Evolutionary conservation across 2,888 invertebrate genomes (phyloP).

Genomic region (Scrobipalpa atriplicella): DNA sequence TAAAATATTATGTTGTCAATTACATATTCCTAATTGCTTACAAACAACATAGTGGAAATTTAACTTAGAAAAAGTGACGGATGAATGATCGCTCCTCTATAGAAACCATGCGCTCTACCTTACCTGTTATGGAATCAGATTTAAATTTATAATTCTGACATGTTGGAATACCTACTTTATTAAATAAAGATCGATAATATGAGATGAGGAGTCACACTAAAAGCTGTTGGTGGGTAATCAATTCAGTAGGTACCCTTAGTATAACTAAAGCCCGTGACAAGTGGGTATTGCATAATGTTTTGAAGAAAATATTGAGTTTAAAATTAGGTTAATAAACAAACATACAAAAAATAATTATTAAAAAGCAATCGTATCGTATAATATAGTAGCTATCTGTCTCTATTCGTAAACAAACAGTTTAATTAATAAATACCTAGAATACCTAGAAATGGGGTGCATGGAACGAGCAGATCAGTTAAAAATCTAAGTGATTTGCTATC

Average conservation of each 20-base stretch:
- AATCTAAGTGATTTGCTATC: too few species aligned
- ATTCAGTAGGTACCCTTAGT: background rate
- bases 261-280: conserved; percentile 5
- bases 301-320: background rate
- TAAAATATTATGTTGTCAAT: too few species aligned
- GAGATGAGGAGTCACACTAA: background rate
- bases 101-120: background rate
- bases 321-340: background rate
- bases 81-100: background rate
- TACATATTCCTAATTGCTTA: too few species aligned
- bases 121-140: conserved; percentile 7
- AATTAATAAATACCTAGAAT: too few species aligned
- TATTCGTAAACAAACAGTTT: too few species aligned
- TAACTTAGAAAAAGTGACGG: too few species aligned
- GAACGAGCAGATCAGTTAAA: too few species aligned
- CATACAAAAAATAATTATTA: too few species aligned
- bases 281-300: conserved; percentile 4
- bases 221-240: background rate
- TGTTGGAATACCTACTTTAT: background rate
- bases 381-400: too few species aligned
- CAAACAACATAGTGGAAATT: too few species aligned
- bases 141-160: conserved; percentile 22
- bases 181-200: conserved; percentile 17
- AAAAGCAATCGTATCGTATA: too few species aligned
- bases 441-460: too few species aligned